phyloP scores from a whole-genome alignment of 1,140 invertebrate species.

The Lutraria rhynchaena region DNA sequence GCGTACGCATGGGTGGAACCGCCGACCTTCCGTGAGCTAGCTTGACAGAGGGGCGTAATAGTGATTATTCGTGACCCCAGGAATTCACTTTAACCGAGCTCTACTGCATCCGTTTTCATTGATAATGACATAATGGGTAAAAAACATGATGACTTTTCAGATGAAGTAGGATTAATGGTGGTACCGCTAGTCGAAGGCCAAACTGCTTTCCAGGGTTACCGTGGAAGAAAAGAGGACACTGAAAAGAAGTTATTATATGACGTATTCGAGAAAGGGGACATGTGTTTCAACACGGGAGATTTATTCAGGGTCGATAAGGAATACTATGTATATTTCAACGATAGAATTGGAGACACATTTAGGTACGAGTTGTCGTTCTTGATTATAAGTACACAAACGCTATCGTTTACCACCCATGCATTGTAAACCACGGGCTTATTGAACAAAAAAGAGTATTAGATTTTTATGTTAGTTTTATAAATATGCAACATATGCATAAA shows the following conservation, averaged over 20 bases:
- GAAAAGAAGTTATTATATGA: slow-evolving; percentile 63
- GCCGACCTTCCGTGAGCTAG: no score
- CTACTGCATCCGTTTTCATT: no score
- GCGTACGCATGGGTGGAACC: no score
- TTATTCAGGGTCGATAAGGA: slow-evolving; percentile 68
- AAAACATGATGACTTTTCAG: slow-evolving; percentile 23
- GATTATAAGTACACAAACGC: no score
- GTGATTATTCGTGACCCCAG: not conserved
- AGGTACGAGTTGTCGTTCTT: slow-evolving; percentile 63
- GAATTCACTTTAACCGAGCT: no score
- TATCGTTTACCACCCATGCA: no score
- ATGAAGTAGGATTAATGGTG: slow-evolving; percentile 44
- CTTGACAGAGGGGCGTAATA: no score
- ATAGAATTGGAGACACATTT: slow-evolving; percentile 77
- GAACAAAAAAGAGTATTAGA: no score
- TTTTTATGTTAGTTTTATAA: no score
- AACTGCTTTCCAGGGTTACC: slow-evolving; percentile 53
- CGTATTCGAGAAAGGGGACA: slow-evolving; percentile 63
- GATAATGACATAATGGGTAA: no score
- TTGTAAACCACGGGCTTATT: no score
- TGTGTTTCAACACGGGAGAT: slow-evolving; percentile 71
- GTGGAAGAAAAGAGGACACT: slow-evolving; percentile 52
- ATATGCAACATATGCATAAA: no score
- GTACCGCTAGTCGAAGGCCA: slow-evolving; percentile 2
- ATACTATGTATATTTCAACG: slow-evolving; percentile 75